Base-by-base conservation (phyloP, 1,140 invertebrate genomes). In the Calephelis nemesis region DNA sequence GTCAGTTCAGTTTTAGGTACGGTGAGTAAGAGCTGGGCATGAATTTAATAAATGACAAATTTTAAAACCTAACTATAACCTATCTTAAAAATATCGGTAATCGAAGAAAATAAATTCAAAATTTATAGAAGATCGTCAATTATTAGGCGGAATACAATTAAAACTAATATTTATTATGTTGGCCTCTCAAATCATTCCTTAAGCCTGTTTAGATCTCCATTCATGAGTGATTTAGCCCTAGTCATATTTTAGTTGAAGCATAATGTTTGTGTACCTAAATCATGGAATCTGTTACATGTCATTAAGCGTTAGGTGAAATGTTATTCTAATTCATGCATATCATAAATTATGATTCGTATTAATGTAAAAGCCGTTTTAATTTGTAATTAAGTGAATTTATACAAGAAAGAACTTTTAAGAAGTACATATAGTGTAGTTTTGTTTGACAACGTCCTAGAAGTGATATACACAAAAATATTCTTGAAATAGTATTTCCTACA, bases 161-260 rank as follows among this genome's bases (percentile, higher is more conserved):
- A 30, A 11, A 30, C 19, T 19, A 30, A 30, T 7, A 58, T 58
- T 11, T 58, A 58, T 58, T 30, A 9, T 58, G 52, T 30, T 30
- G 19, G 30, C 19, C 30, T 15, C n/a, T 52, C 30, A 71, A 67
- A 63, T 54, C 69, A 60, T 67, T 58, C 40, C 30, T 58, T 30
- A 58, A 30, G 54, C 54, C 54, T 58, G 54, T 58, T 58, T 30
- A 58, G 54, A 58, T 58, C 54, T 58, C 54, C 54, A 58, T 30
- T 11, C 19, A 60, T 62, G 50, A 52, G 73, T 74, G 73, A 74
- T 74, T 66, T 69, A 62, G 52, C 54, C 69, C 73, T 74, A 74
- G 73, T 74, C 73, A 73, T 73, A 68, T 72, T 70, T 67, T 73
- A 73, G 69, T 58, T 58, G 39, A 58, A 58, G 30, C 13, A 39